Percentiles rank a stretch among this genome's conserved stretches.
Conservation (phyloP, 1,140 invertebrate species). For the Bombus pascuorum region DNA sequence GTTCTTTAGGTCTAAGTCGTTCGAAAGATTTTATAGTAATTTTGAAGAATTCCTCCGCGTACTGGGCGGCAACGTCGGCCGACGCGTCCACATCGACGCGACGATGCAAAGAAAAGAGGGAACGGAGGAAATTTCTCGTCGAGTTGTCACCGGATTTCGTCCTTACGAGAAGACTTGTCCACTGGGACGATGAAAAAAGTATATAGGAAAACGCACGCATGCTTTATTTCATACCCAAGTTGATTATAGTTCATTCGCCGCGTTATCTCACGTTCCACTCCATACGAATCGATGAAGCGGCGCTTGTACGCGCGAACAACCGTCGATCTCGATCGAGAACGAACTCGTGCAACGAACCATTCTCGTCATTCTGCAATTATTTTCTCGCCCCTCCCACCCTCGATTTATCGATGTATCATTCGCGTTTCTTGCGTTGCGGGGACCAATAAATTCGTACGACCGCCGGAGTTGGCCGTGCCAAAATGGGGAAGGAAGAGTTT, state of each 20-base stretch:
- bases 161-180: conserved; percentile 17
- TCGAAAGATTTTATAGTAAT: background rate
- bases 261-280: background rate
- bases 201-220: no score
- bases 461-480: background rate
- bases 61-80: no score
- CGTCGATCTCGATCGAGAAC: background rate
- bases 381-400: no score
- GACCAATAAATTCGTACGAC: conserved; percentile 30
- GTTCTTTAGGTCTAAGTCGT: background rate
- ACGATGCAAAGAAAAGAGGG: background rate
- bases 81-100: background rate
- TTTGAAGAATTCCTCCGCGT: background rate
- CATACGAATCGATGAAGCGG: background rate
- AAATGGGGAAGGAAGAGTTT: background rate
- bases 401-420: background rate
- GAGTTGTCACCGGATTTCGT: conserved; percentile 16
- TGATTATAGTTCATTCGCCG: background rate
- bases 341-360: conserved; percentile 29
- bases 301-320: background rate
- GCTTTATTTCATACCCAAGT: background rate
- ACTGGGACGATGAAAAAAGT: background rate
- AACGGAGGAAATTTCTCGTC: background rate
- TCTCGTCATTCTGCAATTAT: background rate
- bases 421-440: conserved; percentile 30